Percentiles rank a stretch among this genome's conserved stretches.
Evolutionary conservation across 2,797 vertebrate species (phyloP).

Genomic region (Karalla daura): DNA sequence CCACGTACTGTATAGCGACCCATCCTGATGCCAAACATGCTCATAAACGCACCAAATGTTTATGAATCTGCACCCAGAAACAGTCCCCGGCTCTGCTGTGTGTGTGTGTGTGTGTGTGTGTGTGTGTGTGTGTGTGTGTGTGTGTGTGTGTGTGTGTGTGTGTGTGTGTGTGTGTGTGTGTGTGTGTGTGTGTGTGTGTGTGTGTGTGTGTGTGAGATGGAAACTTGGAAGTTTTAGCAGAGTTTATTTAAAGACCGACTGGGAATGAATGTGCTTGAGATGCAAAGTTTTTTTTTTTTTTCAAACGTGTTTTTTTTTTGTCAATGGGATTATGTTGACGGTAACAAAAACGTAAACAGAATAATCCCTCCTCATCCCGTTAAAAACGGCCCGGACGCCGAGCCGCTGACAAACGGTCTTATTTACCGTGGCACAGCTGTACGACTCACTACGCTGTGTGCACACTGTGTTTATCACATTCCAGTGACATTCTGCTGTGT

Average conservation of each 20-base stretch:
- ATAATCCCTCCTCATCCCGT: background rate
- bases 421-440: conserved; percentile 5
- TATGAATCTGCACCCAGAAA: background rate
- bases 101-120: no score
- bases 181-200: no score
- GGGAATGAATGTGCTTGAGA: background rate
- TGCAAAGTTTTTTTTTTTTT: no score
- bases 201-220: no score
- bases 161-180: no score
- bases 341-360: background rate
- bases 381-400: background rate
- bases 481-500: conserved; percentile 13
- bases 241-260: no score
- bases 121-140: no score
- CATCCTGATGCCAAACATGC: background rate
- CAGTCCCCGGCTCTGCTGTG: background rate
- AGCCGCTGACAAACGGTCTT: background rate
- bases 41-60: background rate
- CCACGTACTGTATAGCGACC: no score
- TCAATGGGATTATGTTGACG: background rate
- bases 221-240: no score
- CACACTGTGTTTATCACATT: background rate
- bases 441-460: background rate
- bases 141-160: no score
- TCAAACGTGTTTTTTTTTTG: no score